Percentiles rank a stretch among this genome's conserved stretches.
phyloP scores from a whole-genome alignment of 2,113 vertebrate genomes.

The Orycteropus afer region DNA sequence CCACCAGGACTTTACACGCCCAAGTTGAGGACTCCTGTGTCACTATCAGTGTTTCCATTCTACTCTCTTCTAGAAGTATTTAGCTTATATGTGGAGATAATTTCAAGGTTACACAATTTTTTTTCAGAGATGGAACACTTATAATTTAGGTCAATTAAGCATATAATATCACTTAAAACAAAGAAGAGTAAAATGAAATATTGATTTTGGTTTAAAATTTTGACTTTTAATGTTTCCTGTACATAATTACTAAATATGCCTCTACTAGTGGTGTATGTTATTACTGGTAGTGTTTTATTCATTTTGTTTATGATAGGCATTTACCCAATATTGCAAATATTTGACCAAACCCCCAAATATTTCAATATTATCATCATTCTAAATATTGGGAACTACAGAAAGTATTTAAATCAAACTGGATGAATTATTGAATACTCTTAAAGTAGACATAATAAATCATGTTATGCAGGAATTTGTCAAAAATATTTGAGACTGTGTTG shows the following conservation, averaged over 20 bases:
- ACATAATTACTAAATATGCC: background rate
- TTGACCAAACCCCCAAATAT: background rate
- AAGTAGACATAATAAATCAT: background rate
- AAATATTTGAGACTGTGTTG: background rate
- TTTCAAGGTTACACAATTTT: background rate
- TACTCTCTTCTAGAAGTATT: background rate
- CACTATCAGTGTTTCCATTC: background rate
- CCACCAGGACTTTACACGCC: background rate
- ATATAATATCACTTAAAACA: background rate
- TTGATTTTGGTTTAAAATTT: background rate
- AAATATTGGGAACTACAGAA: background rate
- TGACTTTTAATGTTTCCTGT: background rate
- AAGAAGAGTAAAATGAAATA: background rate
- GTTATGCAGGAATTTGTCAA: background rate
- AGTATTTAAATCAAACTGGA: background rate
- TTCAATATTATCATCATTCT: background rate
- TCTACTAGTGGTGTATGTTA: too few relatives aligned
- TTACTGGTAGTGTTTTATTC: background rate
- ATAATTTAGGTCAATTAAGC: background rate
- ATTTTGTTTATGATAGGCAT: background rate
- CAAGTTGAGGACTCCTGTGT: background rate
- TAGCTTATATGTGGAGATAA: background rate
- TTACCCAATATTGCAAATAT: background rate
- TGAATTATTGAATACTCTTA: background rate
- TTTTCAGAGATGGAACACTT: background rate